These are phyloP conservation scores for Butorides virescens DNA, from an alignment of 2,113 vertebrate species.

Conservation along the genomic window DNA sequence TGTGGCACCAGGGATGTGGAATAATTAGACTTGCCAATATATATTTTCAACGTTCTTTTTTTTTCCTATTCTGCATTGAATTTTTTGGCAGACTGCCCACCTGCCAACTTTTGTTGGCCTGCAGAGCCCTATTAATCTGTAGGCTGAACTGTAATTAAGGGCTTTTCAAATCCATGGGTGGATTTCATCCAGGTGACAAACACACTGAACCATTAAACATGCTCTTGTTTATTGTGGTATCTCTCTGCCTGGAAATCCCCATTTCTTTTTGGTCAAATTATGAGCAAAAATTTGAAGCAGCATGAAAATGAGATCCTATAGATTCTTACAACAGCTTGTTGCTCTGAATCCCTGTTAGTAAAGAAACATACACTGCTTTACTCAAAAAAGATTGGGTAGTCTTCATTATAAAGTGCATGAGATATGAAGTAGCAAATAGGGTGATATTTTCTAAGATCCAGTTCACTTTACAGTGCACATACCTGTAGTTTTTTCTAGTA, in stretches of 20 bases:
- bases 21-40: neutral
- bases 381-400: neutral
- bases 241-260: neutral
- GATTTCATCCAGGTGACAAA: neutral
- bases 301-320: neutral
- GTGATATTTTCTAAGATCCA: neutral
- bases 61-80: neutral
- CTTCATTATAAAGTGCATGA: neutral
- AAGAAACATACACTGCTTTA: neutral
- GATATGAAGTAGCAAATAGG: neutral
- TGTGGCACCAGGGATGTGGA: neutral
- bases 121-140: neutral
- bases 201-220: neutral
- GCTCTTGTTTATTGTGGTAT: neutral
- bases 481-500: neutral
- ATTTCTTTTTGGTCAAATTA: neutral
- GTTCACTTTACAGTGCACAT: neutral
- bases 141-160: neutral
- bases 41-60: neutral
- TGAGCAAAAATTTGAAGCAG: slow-evolving; percentile 1
- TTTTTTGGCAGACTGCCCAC: neutral
- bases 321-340: neutral
- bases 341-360: neutral
- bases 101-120: neutral
- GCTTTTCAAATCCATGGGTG: neutral